Base-by-base conservation (phyloP, 2,113 vertebrate genomes). In the Syngnathus scovelli region DNA sequence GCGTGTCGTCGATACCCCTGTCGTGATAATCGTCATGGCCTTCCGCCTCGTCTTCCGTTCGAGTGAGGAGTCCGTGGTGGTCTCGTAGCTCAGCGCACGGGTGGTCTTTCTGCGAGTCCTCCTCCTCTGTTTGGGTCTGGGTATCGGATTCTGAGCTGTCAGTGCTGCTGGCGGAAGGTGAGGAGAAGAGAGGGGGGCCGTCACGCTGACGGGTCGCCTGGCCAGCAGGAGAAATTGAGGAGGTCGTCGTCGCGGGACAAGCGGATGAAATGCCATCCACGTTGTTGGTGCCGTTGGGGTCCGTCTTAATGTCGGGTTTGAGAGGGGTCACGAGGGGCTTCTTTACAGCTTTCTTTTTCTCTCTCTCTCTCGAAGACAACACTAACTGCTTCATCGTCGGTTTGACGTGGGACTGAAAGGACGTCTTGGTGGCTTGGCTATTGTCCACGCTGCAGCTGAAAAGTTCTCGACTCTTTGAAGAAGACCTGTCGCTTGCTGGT, bases 271-370 rank as follows among this genome's bases (percentile, higher is more conserved):
- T 81, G 33, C 76, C 75, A 64, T 75, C 78, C 15, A 86, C 69
- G 5, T 77, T 64, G 72, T 79, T 88, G 55, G 85, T 90, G 39
- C 90, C 88, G 46, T 92, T 91, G 5, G 89, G 89, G 71, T 96
- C 94, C 69, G 93, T 92, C 81, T 95, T 98, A 21, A 72, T 52
- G 7, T 87, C 78, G 9, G 75, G 71, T 69, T 93, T 86, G 2
- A 78, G 44, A 5, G 67, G 88, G 27, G 91, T 85, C 39, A 91
- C 91, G 70, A 92, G 68, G 0, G 92, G 89, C 4, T 91, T 89
- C 84, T 94, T 96, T 39, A 92, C 90, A 0, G 92, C 86, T 74
- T 91, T 92, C 66, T 92, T 95, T 58, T 92, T 92, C 83, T 92
- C 27, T 33, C 27, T 33, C 41, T 43, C 95, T 61, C 92, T 89